These are phyloP conservation scores for Nomia melanderi DNA, from an alignment of 1,140 invertebrate species.

Conservation along the genomic window DNA sequence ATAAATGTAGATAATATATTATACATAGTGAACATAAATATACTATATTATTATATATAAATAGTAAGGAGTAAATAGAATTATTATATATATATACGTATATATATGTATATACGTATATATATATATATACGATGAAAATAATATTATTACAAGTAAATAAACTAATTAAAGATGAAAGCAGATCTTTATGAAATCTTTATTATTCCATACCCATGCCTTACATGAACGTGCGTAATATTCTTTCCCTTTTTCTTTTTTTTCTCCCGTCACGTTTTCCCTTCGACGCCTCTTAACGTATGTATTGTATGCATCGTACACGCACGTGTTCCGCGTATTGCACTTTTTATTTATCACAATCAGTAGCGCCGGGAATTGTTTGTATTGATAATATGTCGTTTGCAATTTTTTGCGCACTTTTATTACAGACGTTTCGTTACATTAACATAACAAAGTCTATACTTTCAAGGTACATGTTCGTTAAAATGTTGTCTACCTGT, in stretches of 20 bases:
- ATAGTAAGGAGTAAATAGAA: slow-evolving; percentile 79
- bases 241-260: no score
- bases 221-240: not conserved
- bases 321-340: slow-evolving; percentile 22
- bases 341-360: slow-evolving; percentile 39
- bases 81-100: slow-evolving; percentile 72
- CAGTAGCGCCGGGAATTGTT: slow-evolving; percentile 38
- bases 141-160: slow-evolving; percentile 81
- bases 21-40: slow-evolving; percentile 80
- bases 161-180: slow-evolving; percentile 80
- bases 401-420: slow-evolving; percentile 71
- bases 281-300: not conserved
- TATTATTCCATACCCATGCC: slow-evolving; percentile 41
- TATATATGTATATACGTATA: no score
- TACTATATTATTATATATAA: slow-evolving; percentile 81
- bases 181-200: slow-evolving; percentile 64
- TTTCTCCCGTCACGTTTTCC: not conserved
- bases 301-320: not conserved
- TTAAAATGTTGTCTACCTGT: slow-evolving; percentile 78
- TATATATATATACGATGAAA: slow-evolving; percentile 73
- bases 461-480: slow-evolving; percentile 81
- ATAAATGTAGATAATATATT: slow-evolving; percentile 82
- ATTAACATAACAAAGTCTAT: slow-evolving; percentile 81
- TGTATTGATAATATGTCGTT: slow-evolving; percentile 32
- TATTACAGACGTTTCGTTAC: slow-evolving; percentile 79